phyloP scores from a whole-genome alignment of 2,888 invertebrate genomes.

The Cheilosia grossa region DNA sequence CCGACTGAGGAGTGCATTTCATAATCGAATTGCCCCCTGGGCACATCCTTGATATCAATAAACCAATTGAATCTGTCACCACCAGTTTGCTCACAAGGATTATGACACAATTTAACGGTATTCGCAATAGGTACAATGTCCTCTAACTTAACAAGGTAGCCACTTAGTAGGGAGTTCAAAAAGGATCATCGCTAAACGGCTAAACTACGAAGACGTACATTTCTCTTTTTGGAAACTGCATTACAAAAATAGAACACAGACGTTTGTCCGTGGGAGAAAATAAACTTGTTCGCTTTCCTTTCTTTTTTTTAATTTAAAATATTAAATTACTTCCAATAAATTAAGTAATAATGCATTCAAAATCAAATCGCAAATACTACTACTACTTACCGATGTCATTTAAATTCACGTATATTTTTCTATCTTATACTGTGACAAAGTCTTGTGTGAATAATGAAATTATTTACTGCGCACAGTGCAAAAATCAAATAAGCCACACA shows the following conservation, averaged over 20 bases:
- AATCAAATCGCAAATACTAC: conserved; percentile 1
- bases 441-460: neutral
- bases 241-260: conserved; percentile 49
- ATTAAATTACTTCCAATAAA: conserved; percentile 8
- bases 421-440: conserved; percentile 28
- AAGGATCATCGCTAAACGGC: conserved; percentile 10
- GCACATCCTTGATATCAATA: conserved; percentile 8
- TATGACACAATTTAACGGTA: conserved; percentile 20
- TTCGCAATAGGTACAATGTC: neutral
- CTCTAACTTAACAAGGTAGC: neutral
- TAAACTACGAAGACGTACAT: neutral
- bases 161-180: neutral
- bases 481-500: conserved; percentile 49
- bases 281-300: neutral
- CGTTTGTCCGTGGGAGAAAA: neutral
- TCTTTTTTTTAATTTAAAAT: neutral
- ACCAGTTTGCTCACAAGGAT: neutral
- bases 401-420: conserved; percentile 16
- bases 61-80: neutral
- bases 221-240: conserved; percentile 18
- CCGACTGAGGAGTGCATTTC: conserved; percentile 28
- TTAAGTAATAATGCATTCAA: conserved; percentile 4
- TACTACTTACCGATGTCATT: conserved; percentile 67
- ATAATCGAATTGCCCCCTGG: conserved; percentile 31
- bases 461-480: conserved; percentile 53